phyloP scores from a whole-genome alignment of 2,888 invertebrate species.

The Keiferia lycopersicella region DNA sequence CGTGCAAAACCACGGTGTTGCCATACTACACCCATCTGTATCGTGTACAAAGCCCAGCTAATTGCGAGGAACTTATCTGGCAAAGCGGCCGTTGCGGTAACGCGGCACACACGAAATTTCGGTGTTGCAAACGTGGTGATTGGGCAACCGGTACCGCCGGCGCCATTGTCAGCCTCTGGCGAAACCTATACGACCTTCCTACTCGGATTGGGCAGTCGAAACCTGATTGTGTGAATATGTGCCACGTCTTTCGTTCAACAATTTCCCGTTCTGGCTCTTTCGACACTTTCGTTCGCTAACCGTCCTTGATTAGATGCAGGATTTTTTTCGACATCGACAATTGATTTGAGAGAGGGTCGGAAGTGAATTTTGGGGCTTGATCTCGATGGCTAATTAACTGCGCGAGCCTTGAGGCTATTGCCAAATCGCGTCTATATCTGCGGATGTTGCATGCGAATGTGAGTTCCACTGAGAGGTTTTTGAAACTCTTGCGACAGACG shows the following conservation, averaged over 20 bases:
- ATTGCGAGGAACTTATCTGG: constrained; percentile 23
- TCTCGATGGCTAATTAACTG: constrained; percentile 49
- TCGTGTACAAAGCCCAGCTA: constrained; percentile 19
- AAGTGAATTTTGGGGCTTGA: constrained; percentile 15
- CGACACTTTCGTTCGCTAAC: constrained; percentile 36
- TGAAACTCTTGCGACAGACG: constrained; percentile 50
- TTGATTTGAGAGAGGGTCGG: constrained; percentile 8
- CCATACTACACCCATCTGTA: constrained; percentile 33
- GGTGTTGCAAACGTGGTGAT: constrained; percentile 73
- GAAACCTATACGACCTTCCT: constrained; percentile 75
- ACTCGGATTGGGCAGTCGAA: constrained; percentile 71
- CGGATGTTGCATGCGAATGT: constrained; percentile 44
- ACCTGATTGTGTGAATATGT: constrained; percentile 58
- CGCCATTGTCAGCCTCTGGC: constrained; percentile 76
- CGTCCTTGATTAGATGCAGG: constrained; percentile 36
- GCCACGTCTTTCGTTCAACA: constrained; percentile 36
- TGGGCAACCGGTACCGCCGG: constrained; percentile 67
- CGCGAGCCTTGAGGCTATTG: constrained; percentile 56
- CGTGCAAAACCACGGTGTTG: constrained; percentile 24
- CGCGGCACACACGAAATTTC: constrained; percentile 75
- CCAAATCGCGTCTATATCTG: constrained; percentile 51
- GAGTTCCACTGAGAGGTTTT: constrained; percentile 41
- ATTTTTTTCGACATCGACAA: constrained; percentile 13
- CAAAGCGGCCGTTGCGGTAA: constrained; percentile 61
- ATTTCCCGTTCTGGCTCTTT: constrained; percentile 33